Evolutionary conservation across 1,140 invertebrate genomes (phyloP), one percentile per base, ranked within the genome.

Genomic region (Drosophila arawakana): DNA sequence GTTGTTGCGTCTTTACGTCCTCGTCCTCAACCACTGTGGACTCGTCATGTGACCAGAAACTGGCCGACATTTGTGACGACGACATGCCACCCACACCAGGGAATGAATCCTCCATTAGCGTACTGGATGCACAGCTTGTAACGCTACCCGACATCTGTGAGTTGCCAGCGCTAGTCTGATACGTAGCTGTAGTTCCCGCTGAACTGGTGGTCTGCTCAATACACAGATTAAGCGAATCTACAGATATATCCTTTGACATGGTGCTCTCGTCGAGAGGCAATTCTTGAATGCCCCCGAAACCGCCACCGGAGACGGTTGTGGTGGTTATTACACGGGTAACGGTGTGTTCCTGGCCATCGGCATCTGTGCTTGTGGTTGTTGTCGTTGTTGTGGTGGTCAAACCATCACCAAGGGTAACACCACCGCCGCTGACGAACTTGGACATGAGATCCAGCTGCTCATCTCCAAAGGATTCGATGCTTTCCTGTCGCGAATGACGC

Each of bases 81-180:
- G 84, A 78, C 84, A 89, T 89, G 21, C 63, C 81, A 78, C 84
- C 78, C 84, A 78, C 74, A 78, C 84, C 85, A 66, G 90, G 86
- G 43, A 76, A 91, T 8, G 91, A 91, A 63, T 92, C 90, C 62
- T 92, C 92, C 88, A 92, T 92, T 4, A 92, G 57, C 13, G 91
- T 92, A 59, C 90, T 92, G 25, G 92, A 92, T 13, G 90, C 92
- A 73, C 91, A 92, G 63, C 96, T 96, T 34, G 96, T 96, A 44
- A 97, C 94, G 92, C 96, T 97, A 13, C 96, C 96, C 4, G 96
- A 97, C 95, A 96, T 96, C 15, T 96, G 94, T 0, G 96, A 97
- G 81, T 97, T 96, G 0, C 95, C 96, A 91, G 97, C 96, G 81
- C 96, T 96, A 9, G 90, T 86, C 79, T 96, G 96, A 83, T 96